These are phyloP conservation scores for Zosterops borbonicus DNA, from an alignment of 2,113 vertebrate species.

Conservation along the genomic window DNA sequence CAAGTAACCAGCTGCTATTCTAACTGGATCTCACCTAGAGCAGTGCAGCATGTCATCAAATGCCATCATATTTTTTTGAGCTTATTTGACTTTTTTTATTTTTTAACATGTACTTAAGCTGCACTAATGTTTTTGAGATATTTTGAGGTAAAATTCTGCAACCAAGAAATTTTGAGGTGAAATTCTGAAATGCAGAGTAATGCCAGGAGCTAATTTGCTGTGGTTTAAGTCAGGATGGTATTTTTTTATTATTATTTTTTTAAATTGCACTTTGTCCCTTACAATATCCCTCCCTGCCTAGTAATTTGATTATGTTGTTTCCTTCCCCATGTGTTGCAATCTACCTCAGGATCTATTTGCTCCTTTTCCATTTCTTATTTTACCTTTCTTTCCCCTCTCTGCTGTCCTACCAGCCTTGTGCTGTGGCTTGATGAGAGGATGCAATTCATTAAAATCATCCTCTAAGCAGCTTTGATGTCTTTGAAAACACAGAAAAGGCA, in stretches of 20 bases:
- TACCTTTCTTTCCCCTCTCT: not conserved
- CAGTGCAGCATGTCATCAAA: accelerated
- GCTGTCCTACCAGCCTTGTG: not conserved
- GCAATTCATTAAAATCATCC: not conserved
- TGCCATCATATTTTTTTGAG: accelerated
- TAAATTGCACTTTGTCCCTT: not conserved
- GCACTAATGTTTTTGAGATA: not conserved
- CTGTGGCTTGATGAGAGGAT: not conserved
- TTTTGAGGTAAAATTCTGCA: not conserved
- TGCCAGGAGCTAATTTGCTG: not conserved
- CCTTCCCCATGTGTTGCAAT: not conserved
- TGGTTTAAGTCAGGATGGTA: not conserved
- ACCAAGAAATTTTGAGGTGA: not conserved
- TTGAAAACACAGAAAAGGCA: not conserved
- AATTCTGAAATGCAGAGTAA: not conserved
- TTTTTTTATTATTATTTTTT: not conserved
- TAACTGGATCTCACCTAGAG: not conserved
- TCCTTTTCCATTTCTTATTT: not conserved
- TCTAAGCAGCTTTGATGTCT: not conserved
- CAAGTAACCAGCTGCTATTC: not conserved
- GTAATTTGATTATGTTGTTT: not conserved
- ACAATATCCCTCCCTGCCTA: not conserved
- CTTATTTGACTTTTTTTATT: not conserved
- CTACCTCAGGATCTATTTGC: not conserved
- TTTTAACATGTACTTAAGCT: not conserved